Conservation (phyloP, 2,888 invertebrate species). For the Lochmaea capreae region DNA sequence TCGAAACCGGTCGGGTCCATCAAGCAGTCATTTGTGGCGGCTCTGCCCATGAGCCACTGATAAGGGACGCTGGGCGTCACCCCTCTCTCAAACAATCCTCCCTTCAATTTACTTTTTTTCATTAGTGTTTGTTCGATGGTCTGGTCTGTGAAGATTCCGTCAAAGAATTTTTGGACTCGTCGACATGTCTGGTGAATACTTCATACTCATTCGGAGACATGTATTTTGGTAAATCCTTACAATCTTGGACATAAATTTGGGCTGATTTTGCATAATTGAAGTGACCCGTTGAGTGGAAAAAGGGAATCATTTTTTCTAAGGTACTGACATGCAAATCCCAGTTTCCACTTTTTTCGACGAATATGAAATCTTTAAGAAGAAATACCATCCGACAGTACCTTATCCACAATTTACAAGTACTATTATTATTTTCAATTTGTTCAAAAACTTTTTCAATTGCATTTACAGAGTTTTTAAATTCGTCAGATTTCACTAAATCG, state of each 20-base stretch:
- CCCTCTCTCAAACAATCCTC: no score
- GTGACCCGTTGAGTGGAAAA: background rate
- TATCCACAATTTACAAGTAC: slow-evolving; percentile 6
- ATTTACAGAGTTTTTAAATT: no score
- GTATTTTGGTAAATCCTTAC: background rate
- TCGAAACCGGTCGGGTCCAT: no score
- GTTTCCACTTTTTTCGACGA: slow-evolving; percentile 13
- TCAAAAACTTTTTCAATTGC: background rate
- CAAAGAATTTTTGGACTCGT: no score
- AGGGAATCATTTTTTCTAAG: slow-evolving; percentile 6
- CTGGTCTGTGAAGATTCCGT: no score
- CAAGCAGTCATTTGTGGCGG: no score
- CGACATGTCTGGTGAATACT: background rate
- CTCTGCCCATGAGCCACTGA: no score
- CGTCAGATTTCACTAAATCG: no score
- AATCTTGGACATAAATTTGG: slow-evolving; percentile 11
- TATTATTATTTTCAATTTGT: background rate
- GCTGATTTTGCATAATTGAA: slow-evolving; percentile 8
- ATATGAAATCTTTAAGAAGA: slow-evolving; percentile 13
- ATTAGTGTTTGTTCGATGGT: no score
- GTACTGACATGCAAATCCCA: slow-evolving; percentile 6
- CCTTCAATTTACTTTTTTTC: no score
- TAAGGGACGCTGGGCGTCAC: no score
- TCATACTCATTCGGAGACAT: background rate
- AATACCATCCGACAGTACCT: slow-evolving; percentile 9